Evolutionary conservation across 2,888 invertebrate genomes (phyloP), one percentile per base, ranked within the genome.

Genomic region (Pterostichus niger): DNA sequence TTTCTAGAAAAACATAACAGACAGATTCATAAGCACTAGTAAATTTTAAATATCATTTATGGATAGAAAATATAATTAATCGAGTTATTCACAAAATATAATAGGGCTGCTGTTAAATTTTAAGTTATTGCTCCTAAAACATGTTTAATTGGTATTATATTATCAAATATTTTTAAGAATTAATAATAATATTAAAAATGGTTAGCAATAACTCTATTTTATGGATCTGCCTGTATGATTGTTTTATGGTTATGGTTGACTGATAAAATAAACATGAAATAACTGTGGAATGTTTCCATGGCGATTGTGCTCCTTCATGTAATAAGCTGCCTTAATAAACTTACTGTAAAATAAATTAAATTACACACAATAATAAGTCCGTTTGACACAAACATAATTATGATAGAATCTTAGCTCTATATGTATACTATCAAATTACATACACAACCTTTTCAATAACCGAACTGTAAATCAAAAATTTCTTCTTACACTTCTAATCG

Each of bases 301-400:
- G 68, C 17, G 10, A 40, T 71, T n/a, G 9, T 56, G 44, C 68
- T 71, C 44, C 44, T 71, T 17, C 40, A 13, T 71, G 46, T 71
- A 71, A 40, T 71, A 71, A 71, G 68, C 68, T 71, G 68, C 68
- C 68, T 15, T 71, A 10, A 71, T 68, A 71, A 71, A 71, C 13
- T 71, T 44, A 44, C 10, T 44, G 68, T 71, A 46, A 71, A 71
- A 71, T 71, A 71, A 71, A 71, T 71, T 40, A 71, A 71, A 44
- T 40, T 71, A 71, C 44, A 24, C 44, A 71, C 64, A 64, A 71
- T 71, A 44, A 71, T 35, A 71, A 71, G 68, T 71, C 68, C 40
- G 44, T 44, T 71, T 17, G 17, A 17, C 44, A 40, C 68, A 40
- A 40, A 40, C 40, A 71, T 71, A 71, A 40, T 44, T 44, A 71